Percentiles rank a stretch among this genome's conserved stretches.
phyloP scores from a whole-genome alignment of 2,888 invertebrate genomes.

The Drosophila phalerata region DNA sequence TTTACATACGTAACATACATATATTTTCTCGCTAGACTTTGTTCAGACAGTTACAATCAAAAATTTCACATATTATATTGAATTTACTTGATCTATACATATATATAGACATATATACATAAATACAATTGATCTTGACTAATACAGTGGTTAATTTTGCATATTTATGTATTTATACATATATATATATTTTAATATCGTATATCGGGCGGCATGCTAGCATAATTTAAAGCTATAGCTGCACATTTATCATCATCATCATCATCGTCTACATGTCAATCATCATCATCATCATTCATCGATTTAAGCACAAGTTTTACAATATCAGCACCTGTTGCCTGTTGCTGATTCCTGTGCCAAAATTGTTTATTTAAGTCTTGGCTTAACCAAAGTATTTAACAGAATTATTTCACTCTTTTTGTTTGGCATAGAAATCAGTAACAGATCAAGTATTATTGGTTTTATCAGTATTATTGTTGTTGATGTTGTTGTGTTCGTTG shows the following conservation, averaged over 20 bases:
- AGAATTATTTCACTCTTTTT: constrained; percentile 10
- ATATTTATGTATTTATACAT: constrained; percentile 36
- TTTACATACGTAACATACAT: constrained; percentile 34
- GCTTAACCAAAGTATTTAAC: constrained; percentile 22
- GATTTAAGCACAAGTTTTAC: constrained; percentile 73
- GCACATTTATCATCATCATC: constrained; percentile 49
- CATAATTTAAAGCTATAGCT: constrained; percentile 57
- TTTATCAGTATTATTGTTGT: constrained; percentile 52
- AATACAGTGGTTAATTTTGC: constrained; percentile 28
- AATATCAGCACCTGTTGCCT: constrained; percentile 59
- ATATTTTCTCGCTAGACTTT: constrained; percentile 27
- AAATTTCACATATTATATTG: constrained; percentile 6
- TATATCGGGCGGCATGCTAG: constrained; percentile 62
- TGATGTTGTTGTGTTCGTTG: constrained; percentile 64
- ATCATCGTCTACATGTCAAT: constrained; percentile 19
- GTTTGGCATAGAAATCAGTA: constrained; percentile 60
- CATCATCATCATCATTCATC: constrained; percentile 32
- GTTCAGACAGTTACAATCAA: constrained; percentile 42
- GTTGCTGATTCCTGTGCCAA: constrained; percentile 72
- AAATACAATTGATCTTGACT: constrained; percentile 50
- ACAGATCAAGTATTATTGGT: constrained; percentile 78
- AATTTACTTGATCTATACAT: constrained; percentile 10
- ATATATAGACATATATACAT: constrained; percentile 41
- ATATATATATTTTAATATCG: constrained; percentile 48
- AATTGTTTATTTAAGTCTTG: constrained; percentile 12